Evolutionary conservation across 2,888 invertebrate genomes (phyloP).

Genomic region (Punctoribates punctum): DNA sequence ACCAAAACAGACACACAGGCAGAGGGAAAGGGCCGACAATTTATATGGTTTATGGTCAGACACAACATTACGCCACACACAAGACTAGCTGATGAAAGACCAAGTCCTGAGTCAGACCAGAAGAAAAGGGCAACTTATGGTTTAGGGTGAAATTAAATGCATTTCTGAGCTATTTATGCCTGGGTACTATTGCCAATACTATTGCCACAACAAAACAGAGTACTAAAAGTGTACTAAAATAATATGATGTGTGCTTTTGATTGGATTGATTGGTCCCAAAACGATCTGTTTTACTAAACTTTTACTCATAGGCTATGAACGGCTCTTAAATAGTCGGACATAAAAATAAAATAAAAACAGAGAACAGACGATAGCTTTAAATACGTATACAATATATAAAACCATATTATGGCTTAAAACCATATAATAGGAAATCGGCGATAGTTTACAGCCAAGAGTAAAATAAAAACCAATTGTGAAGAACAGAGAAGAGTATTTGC

Average conservation of each 20-base stretch:
- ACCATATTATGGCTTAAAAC: not conserved
- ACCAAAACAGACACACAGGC: not conserved
- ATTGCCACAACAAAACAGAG: not conserved
- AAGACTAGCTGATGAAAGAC: too few relatives aligned
- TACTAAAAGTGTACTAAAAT: not conserved
- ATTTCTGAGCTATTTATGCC: too few relatives aligned
- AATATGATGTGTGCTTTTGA: slow-evolving; percentile 10
- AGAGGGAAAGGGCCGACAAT: not conserved
- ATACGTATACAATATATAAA: not conserved
- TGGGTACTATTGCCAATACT: not conserved
- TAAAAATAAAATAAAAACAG: slow-evolving; percentile 28
- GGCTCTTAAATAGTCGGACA: slow-evolving; percentile 18
- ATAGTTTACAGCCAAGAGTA: not conserved
- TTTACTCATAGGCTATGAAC: not conserved
- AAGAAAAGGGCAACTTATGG: too few relatives aligned
- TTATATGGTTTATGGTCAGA: slow-evolving; percentile 3
- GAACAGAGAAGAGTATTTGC: not conserved
- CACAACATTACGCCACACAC: not conserved
- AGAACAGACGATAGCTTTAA: not conserved
- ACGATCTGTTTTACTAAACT: slow-evolving; percentile 7
- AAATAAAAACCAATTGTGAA: slow-evolving; percentile 18
- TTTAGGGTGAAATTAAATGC: too few relatives aligned
- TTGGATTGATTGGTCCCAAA: slow-evolving; percentile 14
- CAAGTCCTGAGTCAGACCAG: too few relatives aligned
- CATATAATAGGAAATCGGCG: not conserved